Evolutionary conservation across 2,113 vertebrate species (phyloP), one percentile per base, ranked within the genome.

Genomic region (Scortum barcoo): DNA sequence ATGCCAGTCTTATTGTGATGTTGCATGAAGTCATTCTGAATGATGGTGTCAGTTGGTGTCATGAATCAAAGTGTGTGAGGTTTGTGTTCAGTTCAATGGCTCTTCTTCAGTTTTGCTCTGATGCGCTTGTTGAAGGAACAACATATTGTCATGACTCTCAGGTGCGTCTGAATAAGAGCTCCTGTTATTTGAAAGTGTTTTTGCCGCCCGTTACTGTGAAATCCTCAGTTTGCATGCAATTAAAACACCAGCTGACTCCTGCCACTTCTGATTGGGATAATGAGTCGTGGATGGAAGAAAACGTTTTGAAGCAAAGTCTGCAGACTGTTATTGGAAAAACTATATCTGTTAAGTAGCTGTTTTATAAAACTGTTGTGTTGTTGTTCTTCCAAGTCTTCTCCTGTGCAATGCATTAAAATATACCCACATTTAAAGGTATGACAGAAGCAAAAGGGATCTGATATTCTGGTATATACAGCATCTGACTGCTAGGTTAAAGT

Each of bases 181-280:
- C 44, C 3, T 17, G 73, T 62, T 60, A 7, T 65, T 7, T 74
- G 16, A 65, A 70, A 28, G 19, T 7, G 9, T 48, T 78, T 10
- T 3, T 28, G 57, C 62, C 24, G 54, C 54, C 7, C 17, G 46
- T 84, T 3, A 22, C 48, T 78, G 81, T 60, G 57, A 78, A 67
- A 60, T 78, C 14, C 24, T 51, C 51, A 16, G 46, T 66, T 65
- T 77, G 51, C 68, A 42, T 66, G 74, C 19, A 66, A 60, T 62
- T 61, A 63, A 4, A 80, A 51, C 26, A 10, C 14, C 78, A 61
- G 67, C 56, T 19, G 67, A 72, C 20, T 83, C 16, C 63, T 67
- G 58, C 44, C 60, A 76, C 44, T 75, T 54, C 13, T 68, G 53
- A 33, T 22, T 38, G 19, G 26, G 14, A 17, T 4, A 7, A n/a